Conservation (phyloP, 1,140 invertebrate species). For the Zaprionus africanus region DNA sequence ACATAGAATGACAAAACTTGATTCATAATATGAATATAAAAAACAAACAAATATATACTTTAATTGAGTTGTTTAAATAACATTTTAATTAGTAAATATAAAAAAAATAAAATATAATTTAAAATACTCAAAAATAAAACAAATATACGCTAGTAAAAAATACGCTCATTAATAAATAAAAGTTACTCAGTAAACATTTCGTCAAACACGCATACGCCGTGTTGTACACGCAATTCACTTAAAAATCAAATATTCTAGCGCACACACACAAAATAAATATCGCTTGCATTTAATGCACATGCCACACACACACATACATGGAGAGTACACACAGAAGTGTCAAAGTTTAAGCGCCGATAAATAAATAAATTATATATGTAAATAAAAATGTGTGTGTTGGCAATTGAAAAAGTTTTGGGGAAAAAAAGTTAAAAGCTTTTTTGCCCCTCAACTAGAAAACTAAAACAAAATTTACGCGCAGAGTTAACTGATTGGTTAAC, state of each 20-base stretch:
- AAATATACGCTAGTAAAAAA: not conserved
- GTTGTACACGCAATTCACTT: constrained; percentile 22
- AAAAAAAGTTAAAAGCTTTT: constrained; percentile 9
- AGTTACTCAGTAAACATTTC: not conserved
- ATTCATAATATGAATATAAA: no score
- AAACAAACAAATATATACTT: not conserved
- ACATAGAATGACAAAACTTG: no score
- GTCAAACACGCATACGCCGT: constrained; percentile 53
- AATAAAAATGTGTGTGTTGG: constrained; percentile 26
- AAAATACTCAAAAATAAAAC: not conserved
- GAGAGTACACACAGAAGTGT: constrained; percentile 31
- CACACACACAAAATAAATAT: constrained; percentile 11
- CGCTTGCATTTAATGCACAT: not conserved
- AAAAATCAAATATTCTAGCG: constrained; percentile 24
- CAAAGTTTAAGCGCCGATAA: constrained; percentile 38
- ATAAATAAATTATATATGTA: constrained; percentile 34
- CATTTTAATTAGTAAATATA: not conserved
- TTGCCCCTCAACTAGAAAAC: constrained; percentile 3
- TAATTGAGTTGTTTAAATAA: not conserved
- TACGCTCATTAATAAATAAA: not conserved
- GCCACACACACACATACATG: not conserved
- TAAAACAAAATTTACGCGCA: constrained; percentile 7
- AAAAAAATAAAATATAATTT: not conserved
- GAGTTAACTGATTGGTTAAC: constrained; percentile 41
- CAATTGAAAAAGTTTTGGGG: constrained; percentile 46